phyloP scores from a whole-genome alignment of 1,140 invertebrate species.

The Periplaneta americana region DNA sequence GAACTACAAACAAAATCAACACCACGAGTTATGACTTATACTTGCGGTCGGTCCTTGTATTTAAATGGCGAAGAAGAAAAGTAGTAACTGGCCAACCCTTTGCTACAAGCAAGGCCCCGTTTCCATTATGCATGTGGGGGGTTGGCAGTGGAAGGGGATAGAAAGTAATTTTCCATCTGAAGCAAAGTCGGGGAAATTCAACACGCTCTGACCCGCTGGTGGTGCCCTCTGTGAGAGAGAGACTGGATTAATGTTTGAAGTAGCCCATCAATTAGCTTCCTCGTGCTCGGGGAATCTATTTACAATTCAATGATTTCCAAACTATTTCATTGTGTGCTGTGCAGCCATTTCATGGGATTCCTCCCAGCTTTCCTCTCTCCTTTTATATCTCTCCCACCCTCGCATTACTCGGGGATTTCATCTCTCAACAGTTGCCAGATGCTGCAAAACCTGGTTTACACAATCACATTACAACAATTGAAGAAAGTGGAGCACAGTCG shows the following conservation, averaged over 20 bases:
- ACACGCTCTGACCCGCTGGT: not conserved
- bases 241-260: not conserved
- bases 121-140: not conserved
- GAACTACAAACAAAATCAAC: too few species aligned
- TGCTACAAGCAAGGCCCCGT: not conserved
- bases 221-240: too few species aligned
- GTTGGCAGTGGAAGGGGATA: too few species aligned
- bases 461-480: not conserved
- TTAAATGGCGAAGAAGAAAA: not conserved
- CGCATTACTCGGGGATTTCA: not conserved
- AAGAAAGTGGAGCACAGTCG: too few species aligned
- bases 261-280: not conserved
- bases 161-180: not conserved
- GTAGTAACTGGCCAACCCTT: not conserved
- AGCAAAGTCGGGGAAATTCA: not conserved
- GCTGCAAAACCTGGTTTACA: not conserved
- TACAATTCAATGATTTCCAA: not conserved
- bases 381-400: too few species aligned
- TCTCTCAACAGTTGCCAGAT: not conserved
- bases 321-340: not conserved
- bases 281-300: not conserved
- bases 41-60: not conserved
- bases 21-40: too few species aligned
- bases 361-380: not conserved
- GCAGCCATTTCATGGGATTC: not conserved